Base-by-base conservation (phyloP, 2,113 vertebrate species). In the Neodontobutis hainanensis region DNA sequence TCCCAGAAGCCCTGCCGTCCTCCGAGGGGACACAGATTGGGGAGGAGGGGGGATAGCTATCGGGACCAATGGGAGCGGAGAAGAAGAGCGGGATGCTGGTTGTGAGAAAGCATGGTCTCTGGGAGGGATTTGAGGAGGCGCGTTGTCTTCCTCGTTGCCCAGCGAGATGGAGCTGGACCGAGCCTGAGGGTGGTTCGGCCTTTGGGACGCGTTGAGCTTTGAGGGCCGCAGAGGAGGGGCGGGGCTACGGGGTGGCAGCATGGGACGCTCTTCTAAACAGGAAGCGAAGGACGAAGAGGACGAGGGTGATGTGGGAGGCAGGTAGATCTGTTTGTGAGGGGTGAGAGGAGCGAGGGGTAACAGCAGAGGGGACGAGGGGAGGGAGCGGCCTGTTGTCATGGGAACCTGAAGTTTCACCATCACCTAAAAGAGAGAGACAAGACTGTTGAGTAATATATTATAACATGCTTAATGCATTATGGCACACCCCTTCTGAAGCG, bases 321-420 rank as follows among this genome's bases (percentile, higher is more conserved):
- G 83, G 73, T 70, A 82, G 71, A 94, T 93, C 75, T 93, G 90
- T 5, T 91, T 77, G 72, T 92, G 91, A 9, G 90, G 85, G 5
- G 70, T 72, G 1, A 78, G 1, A 3, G 89, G 89, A 36, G 80
- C 81, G 45, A 88, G 75, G 2, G 83, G 68, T 55, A 89, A 74
- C 0, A 91, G 94, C 32, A 93, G 88, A 0, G 94, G 94, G 0
- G 92, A 90, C n/a, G 92, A 85, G 0, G 88, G 90, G 40, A 91
- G 87, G 0, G 88, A 81, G 27, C 90, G 87, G 8, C 89, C 92
- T 0, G 89, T 72, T 0, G 79, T 73, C 59, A 90, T 90, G 12
- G 91, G 79, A 55, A 95, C 96, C 0, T 94, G 94, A 14, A 98
- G 93, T 81, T 93, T 96, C 78, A 94, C 95, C 96, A 99, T 96